Conservation (phyloP, 2,888 invertebrate genomes). For the Mallateleia sp. region DNA sequence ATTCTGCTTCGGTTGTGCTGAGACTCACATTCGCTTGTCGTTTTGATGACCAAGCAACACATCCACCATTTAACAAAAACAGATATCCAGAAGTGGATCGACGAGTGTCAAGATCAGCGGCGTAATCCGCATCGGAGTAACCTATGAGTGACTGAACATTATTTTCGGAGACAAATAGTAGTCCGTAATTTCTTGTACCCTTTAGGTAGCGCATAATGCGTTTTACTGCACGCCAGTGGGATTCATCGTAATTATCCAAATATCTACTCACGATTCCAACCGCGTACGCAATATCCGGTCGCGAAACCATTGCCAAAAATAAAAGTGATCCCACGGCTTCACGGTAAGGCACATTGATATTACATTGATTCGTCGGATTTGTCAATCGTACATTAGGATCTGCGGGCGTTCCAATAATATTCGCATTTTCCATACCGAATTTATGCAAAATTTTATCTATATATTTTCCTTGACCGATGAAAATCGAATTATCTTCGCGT, state of each 20-base stretch:
- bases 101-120: conserved; percentile 56
- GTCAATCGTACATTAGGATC: conserved; percentile 24
- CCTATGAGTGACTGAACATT: conserved; percentile 18
- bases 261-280: conserved; percentile 33
- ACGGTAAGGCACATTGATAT: conserved; percentile 1
- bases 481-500: background rate
- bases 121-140: conserved; percentile 31
- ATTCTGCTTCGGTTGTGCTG: no score
- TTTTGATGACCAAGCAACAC: conserved; percentile 78
- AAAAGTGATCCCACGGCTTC: conserved; percentile 45
- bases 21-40: conserved; percentile 79
- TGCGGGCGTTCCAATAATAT: conserved; percentile 12
- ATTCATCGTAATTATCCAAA: conserved; percentile 33
- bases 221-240: conserved; percentile 54
- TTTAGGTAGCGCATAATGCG: conserved; percentile 50
- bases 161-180: conserved; percentile 40
- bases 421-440: conserved; percentile 27
- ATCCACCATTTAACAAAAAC: conserved; percentile 64
- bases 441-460: conserved; percentile 18
- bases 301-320: conserved; percentile 25
- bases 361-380: background rate
- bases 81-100: conserved; percentile 76
- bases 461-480: conserved; percentile 28
- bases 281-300: conserved; percentile 41
- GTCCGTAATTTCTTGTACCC: conserved; percentile 39